Conservation (phyloP, 2,113 vertebrate genomes). For the Triplophysa tibetana region DNA sequence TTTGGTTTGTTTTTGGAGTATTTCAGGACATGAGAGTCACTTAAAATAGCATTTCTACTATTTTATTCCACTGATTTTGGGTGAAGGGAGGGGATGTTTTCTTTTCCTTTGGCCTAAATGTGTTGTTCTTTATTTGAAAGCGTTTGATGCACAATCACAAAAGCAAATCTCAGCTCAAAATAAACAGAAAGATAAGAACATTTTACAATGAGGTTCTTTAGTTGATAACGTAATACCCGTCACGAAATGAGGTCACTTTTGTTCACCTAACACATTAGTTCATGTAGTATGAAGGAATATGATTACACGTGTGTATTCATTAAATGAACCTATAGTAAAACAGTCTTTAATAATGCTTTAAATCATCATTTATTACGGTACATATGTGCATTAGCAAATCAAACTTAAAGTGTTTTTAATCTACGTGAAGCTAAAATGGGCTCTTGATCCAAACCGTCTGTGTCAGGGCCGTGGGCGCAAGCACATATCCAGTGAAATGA, state of each 20-base stretch:
- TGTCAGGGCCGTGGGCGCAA: constrained; percentile 2
- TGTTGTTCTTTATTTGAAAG: constrained; percentile 6
- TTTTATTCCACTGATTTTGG: constrained; percentile 21
- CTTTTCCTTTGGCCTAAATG: background rate
- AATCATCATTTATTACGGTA: too few species aligned
- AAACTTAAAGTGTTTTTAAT: background rate
- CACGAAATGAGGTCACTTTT: too few species aligned
- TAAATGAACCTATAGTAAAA: too few species aligned
- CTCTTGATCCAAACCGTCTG: background rate
- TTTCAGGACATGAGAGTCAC: background rate
- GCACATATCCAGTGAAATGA: background rate
- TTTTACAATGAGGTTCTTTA: background rate
- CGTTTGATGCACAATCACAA: constrained; percentile 37
- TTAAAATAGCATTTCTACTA: constrained; percentile 33
- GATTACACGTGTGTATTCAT: too few species aligned
- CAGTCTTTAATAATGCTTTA: too few species aligned
- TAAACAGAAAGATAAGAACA: constrained; percentile 45
- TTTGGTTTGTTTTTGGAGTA: constrained; percentile 28
- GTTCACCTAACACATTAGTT: too few species aligned
- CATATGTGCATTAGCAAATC: too few species aligned
- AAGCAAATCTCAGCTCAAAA: constrained; percentile 34
- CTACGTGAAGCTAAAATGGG: constrained; percentile 6
- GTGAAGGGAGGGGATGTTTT: background rate
- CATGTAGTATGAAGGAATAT: too few species aligned
- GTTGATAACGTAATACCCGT: too few species aligned